Evolutionary conservation across 2,888 invertebrate species (phyloP).

Genomic region (Thumatha senex): DNA sequence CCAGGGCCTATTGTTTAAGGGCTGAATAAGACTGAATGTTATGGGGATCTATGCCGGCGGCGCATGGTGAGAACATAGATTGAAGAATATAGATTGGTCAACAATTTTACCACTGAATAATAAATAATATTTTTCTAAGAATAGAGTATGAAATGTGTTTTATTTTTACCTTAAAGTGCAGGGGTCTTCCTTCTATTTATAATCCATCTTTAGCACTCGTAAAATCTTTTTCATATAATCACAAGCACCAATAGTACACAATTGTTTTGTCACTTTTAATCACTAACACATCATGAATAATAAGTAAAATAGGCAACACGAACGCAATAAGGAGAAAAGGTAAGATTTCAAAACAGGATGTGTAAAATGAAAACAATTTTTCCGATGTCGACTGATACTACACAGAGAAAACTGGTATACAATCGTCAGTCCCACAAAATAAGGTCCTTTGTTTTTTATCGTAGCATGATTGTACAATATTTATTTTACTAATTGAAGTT

Average conservation of each 20-base stretch:
- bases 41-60: no score
- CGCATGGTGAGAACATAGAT: no score
- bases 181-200: slow-evolving; percentile 41
- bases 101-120: no score
- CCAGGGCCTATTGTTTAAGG: no score
- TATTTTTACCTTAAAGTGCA: slow-evolving; percentile 58
- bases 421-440: slow-evolving; percentile 1
- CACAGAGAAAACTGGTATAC: slow-evolving; percentile 15
- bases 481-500: neutral
- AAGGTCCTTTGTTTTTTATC: slow-evolving; percentile 11
- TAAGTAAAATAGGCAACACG: slow-evolving; percentile 36
- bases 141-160: slow-evolving; percentile 20
- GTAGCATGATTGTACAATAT: slow-evolving; percentile 14
- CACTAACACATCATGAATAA: slow-evolving; percentile 14
- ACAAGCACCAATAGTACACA: slow-evolving; percentile 17
- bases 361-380: slow-evolving; percentile 49
- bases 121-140: slow-evolving; percentile 8
- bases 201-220: slow-evolving; percentile 47
- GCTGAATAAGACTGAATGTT: no score
- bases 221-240: slow-evolving; percentile 18
- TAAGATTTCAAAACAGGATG: slow-evolving; percentile 51
- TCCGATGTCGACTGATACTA: slow-evolving; percentile 24
- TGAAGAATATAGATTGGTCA: no score
- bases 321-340: slow-evolving; percentile 35
- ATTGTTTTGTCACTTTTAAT: slow-evolving; percentile 3